Conservation (phyloP, 1,140 invertebrate genomes). For the Varroa destructor region DNA sequence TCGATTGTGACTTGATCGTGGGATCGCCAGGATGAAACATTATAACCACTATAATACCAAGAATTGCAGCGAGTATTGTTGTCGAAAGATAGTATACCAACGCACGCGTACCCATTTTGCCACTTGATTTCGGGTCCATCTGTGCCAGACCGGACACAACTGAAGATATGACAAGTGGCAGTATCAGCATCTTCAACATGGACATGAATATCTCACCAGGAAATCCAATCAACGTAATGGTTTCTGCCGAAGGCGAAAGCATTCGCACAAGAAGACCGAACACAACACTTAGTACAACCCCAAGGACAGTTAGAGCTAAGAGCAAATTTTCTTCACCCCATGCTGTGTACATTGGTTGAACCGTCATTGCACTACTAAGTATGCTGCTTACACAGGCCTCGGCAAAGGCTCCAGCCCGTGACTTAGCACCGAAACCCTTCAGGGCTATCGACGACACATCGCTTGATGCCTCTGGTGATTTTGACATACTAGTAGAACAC, state of each 20-base stretch:
- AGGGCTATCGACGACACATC: too few relatives aligned
- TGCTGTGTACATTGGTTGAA: too few relatives aligned
- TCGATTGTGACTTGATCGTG: conserved; percentile 35
- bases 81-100: conserved; percentile 49
- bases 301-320: conserved; percentile 43
- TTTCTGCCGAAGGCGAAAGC: conserved; percentile 33
- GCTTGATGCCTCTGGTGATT: too few relatives aligned
- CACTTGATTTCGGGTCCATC: conserved; percentile 40
- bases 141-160: conserved; percentile 41
- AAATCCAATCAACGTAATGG: conserved; percentile 40
- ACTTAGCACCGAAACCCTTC: too few relatives aligned
- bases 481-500: too few relatives aligned
- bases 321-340: conserved; percentile 40
- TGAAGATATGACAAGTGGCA: conserved; percentile 44
- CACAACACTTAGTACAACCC: conserved; percentile 42
- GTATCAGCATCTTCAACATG: conserved; percentile 44
- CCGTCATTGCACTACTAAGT: too few relatives aligned
- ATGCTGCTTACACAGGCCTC: too few relatives aligned
- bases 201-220: conserved; percentile 43
- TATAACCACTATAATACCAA: conserved; percentile 44
- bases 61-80: conserved; percentile 46
- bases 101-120: conserved; percentile 44
- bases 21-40: conserved; percentile 44
- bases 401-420: too few relatives aligned
- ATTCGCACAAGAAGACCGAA: conserved; percentile 39